Percentiles rank a stretch among this genome's conserved stretches.
These are phyloP conservation scores for Agonopterix heracliana DNA, from an alignment of 2,888 invertebrate species.

Conservation along the genomic window DNA sequence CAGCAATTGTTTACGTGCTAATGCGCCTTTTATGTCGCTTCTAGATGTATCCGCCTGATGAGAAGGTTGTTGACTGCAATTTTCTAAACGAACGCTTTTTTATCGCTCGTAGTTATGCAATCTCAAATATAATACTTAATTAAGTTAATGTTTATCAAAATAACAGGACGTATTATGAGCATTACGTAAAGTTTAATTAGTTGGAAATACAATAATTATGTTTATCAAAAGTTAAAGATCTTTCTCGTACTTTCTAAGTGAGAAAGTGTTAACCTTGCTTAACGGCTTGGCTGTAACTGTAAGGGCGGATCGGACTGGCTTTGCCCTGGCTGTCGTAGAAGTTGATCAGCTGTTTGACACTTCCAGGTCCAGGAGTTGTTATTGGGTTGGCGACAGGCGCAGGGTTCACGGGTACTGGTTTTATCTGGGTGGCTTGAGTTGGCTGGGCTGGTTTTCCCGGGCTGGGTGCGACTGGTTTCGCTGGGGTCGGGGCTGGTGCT, in stretches of 20 bases:
- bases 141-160: not conserved
- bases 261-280: slow-evolving; percentile 50
- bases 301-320: slow-evolving; percentile 57
- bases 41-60: slow-evolving; percentile 59
- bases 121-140: not conserved
- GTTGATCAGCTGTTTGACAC: slow-evolving; percentile 53
- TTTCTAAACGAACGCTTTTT: slow-evolving; percentile 36
- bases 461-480: slow-evolving; percentile 5
- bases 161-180: not conserved
- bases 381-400: slow-evolving; percentile 35
- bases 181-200: not conserved
- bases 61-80: slow-evolving; percentile 47
- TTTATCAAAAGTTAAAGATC: not conserved
- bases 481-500: slow-evolving; percentile 19
- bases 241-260: no score
- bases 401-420: slow-evolving; percentile 49
- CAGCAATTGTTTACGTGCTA: slow-evolving; percentile 40
- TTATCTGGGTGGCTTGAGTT: slow-evolving; percentile 33
- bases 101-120: slow-evolving; percentile 12
- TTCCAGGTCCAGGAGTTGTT: slow-evolving; percentile 61
- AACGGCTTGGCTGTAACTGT: slow-evolving; percentile 65
- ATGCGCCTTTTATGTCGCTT: slow-evolving; percentile 42
- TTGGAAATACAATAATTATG: not conserved
- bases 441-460: slow-evolving; percentile 12
- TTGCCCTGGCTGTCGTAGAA: slow-evolving; percentile 64